A percentile compares a stretch with the other conserved stretches of the same genome.
Conservation (phyloP, 2,113 vertebrate genomes). For the Alethe diademata region DNA sequence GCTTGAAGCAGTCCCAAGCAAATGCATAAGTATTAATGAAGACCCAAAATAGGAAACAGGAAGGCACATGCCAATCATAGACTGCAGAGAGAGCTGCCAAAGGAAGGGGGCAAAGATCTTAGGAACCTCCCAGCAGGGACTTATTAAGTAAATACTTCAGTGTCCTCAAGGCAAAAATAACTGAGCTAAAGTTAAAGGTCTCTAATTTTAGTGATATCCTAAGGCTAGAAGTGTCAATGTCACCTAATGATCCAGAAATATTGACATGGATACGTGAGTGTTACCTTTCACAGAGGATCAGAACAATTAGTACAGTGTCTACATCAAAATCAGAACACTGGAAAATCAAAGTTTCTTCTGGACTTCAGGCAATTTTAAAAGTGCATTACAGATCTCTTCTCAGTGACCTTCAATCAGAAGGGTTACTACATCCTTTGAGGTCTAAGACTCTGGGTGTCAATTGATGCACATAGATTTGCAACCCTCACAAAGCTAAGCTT, state of each 20-base stretch:
- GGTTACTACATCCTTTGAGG: neutral
- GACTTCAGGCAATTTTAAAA: neutral
- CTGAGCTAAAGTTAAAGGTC: neutral
- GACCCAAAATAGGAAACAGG: neutral
- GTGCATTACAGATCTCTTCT: neutral
- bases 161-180: neutral
- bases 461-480: neutral
- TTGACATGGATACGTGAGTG: neutral
- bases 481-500: neutral
- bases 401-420: neutral
- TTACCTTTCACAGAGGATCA: slow-evolving; percentile 16
- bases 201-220: neutral
- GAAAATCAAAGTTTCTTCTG: slow-evolving; percentile 11
- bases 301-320: slow-evolving; percentile 2
- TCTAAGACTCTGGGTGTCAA: neutral
- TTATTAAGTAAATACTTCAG: neutral
- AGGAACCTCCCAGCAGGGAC: neutral
- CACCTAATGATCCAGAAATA: slow-evolving; percentile 12
- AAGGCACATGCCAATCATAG: fast-evolving
- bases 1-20: neutral
- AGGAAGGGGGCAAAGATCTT: neutral
- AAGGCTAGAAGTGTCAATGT: neutral
- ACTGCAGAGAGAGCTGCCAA: neutral
- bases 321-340: neutral
- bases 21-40: neutral